A percentile compares a stretch with the other conserved stretches of the same genome.
These are phyloP conservation scores for Leptinotarsa rubiginosa DNA, from an alignment of 2,888 invertebrate species.

Conservation along the genomic window DNA sequence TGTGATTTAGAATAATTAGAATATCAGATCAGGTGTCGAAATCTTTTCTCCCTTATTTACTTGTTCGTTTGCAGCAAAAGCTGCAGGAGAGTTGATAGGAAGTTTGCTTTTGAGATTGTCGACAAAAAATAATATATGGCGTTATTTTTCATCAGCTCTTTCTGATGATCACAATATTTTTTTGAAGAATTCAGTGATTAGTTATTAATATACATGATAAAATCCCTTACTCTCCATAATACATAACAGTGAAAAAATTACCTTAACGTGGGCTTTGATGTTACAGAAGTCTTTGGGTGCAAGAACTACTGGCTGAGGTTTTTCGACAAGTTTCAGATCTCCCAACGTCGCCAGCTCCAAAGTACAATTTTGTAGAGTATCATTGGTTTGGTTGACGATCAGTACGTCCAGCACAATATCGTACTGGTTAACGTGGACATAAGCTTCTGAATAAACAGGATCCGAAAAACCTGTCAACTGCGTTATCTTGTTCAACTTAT, in stretches of 20 bases:
- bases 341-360: slow-evolving; percentile 97
- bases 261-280: slow-evolving; percentile 98
- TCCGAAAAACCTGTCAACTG: slow-evolving; percentile 98
- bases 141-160: too few species aligned
- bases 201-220: too few species aligned
- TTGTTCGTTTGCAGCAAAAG: too few species aligned
- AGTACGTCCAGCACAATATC: slow-evolving; percentile 98
- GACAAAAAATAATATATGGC: too few species aligned
- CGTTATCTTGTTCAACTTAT: slow-evolving; percentile 79
- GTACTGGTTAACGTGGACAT: slow-evolving; percentile 98
- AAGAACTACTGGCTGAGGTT: slow-evolving; percentile 94
- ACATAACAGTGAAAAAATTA: slow-evolving; percentile 59
- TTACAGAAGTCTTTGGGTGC: slow-evolving; percentile 98
- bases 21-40: too few species aligned
- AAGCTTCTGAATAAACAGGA: slow-evolving; percentile 99
- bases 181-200: too few species aligned
- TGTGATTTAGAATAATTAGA: too few species aligned
- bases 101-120: too few species aligned
- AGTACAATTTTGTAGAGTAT: slow-evolving; percentile 97
- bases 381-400: slow-evolving; percentile 97
- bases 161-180: too few species aligned
- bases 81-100: too few species aligned
- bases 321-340: slow-evolving; percentile 97
- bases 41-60: too few species aligned
- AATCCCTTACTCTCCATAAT: too few species aligned